Base-by-base conservation (phyloP, 2,888 invertebrate genomes). In the Eledona agricola region DNA sequence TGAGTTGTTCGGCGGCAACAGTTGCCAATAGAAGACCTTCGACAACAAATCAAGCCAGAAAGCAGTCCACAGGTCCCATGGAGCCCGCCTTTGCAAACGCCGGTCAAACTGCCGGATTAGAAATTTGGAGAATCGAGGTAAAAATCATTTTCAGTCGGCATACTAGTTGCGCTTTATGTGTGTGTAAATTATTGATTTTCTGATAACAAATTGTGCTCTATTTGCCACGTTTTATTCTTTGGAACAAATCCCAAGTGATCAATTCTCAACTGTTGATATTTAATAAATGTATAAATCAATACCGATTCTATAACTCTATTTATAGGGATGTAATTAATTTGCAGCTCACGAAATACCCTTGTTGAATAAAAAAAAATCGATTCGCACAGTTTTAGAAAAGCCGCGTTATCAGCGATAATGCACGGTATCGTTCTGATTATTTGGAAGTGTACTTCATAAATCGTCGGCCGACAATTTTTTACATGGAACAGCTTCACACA, bases 71-170 rank as follows among this genome's bases (percentile, higher is more conserved):
- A 51, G 52, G 59, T 22, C 35, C 16, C 5, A 80, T 80, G 26
- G 82, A 86, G 64, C 78, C 86, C 52, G 89, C 88, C 2, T 92
- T 92, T 71, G 82, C 78, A 47, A 83, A 83, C 57, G 84, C 88
- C 31, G 91, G 91, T 1, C 78, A 81, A 67, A 76, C 78, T 32
- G 80, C 84, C 3, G 91, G 91, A 0, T 64, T 89, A 0, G 86
- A 89, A 75, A 82, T 90, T 63, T 91, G 90, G 90, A 82, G 91
- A 70, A 85, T 92, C 55, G 90, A 92, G 83, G 91, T 90, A 73
- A 80, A 38, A 17, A 9, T n/a, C n/a, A n/a, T n/a, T n/a, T n/a
- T n/a, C n/a, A n/a, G n/a, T n/a, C n/a, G n/a, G n/a, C n/a, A n/a
- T n/a, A n/a, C n/a, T n/a, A n/a, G n/a, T n/a, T n/a, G n/a, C n/a